A percentile compares a stretch with the other conserved stretches of the same genome.
Evolutionary conservation across 2,797 vertebrate genomes (phyloP).

Genomic region (Pyrocephalus nanus): DNA sequence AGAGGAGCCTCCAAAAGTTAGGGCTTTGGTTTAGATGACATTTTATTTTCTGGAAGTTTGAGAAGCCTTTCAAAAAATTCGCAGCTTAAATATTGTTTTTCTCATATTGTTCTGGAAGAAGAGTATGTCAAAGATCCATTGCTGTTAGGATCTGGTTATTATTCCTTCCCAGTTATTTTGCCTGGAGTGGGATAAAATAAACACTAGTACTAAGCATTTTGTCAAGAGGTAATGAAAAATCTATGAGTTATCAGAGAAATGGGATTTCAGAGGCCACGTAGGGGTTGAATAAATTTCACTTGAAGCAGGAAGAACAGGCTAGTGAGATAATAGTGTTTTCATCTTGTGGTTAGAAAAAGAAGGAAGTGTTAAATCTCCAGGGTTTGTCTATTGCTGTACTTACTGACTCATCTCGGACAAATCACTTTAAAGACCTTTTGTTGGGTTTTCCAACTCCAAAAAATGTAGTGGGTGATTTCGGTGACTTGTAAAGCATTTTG

Average conservation of each 20-base stretch:
- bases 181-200: background rate
- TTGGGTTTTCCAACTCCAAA: background rate
- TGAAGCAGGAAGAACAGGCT: background rate
- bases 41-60: background rate
- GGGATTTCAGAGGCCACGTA: background rate
- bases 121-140: background rate
- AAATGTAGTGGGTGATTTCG: background rate
- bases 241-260: background rate
- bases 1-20: background rate
- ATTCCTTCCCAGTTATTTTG: background rate
- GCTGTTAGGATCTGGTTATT: background rate
- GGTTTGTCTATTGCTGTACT: background rate
- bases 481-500: background rate
- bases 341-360: background rate
- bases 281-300: background rate
- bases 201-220: background rate
- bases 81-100: background rate
- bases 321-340: background rate
- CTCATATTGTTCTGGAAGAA: background rate
- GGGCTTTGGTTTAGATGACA: background rate
- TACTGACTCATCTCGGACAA: background rate
- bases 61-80: background rate
- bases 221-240: slow-evolving; percentile 7
- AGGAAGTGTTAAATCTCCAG: background rate
- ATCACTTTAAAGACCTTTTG: background rate